Percentiles rank a stretch among this genome's conserved stretches.
These are phyloP conservation scores for Himalopsyche kuldschensis DNA, from an alignment of 2,888 invertebrate genomes.

Conservation along the genomic window DNA sequence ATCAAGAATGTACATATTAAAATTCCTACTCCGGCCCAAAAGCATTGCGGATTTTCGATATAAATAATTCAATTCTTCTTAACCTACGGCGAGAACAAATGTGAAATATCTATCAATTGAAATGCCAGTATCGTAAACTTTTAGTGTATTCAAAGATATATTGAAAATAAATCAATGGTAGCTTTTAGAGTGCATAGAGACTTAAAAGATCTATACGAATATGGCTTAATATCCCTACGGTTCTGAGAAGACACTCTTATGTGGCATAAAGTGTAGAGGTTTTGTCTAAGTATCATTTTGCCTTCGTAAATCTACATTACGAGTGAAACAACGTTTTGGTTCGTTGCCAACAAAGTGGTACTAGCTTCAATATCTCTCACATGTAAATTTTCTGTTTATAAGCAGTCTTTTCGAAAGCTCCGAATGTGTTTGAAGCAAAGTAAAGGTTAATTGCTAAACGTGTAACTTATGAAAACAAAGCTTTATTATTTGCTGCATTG, in stretches of 20 bases:
- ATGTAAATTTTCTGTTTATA: not conserved
- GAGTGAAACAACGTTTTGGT: slow-evolving; percentile 34
- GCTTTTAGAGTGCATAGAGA: not conserved
- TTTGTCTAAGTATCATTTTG: slow-evolving; percentile 20
- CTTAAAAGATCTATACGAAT: slow-evolving; percentile 15
- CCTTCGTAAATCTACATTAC: slow-evolving; percentile 35
- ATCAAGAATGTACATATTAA: not conserved
- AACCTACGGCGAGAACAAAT: not conserved
- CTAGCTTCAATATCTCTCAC: not conserved
- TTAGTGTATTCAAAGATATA: not conserved
- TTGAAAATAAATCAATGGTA: not conserved
- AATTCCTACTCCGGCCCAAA: not conserved
- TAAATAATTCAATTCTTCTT: not conserved
- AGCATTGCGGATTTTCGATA: not conserved
- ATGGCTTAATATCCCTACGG: slow-evolving; percentile 12
- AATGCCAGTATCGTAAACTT: not conserved
- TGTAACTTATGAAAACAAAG: slow-evolving; percentile 3
- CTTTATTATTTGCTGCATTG: not conserved
- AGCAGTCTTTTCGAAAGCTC: not conserved
- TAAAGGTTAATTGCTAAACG: slow-evolving; percentile 13
- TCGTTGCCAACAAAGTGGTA: slow-evolving; percentile 22
- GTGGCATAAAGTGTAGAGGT: slow-evolving; percentile 12
- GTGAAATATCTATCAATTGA: not conserved
- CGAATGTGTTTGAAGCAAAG: not conserved
- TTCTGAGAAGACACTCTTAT: slow-evolving; percentile 9